Evolutionary conservation across 2,113 vertebrate genomes (phyloP), one percentile per base, ranked within the genome.

Genomic region (Henicopernis longicauda): DNA sequence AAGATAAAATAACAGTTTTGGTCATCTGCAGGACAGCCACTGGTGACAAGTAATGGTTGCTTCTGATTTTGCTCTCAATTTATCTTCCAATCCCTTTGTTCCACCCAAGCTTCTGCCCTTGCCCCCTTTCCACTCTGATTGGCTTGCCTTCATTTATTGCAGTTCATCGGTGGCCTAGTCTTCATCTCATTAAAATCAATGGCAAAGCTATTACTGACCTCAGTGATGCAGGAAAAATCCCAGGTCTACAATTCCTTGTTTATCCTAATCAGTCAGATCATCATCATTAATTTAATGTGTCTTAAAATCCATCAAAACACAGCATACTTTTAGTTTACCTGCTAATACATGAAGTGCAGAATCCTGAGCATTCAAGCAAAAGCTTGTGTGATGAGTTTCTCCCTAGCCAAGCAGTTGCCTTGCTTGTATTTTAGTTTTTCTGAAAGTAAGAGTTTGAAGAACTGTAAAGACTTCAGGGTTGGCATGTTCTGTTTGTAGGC

Each of bases 231-330:
- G 70, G 93, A 94, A 67, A 61, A 94, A 88, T 81, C 92, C 66
- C 49, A 82, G 70, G 50, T 88, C 74, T 85, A 80, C 62, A 72
- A 58, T 89, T 93, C 34, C 58, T 90, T 94, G 42, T 92, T 89
- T 88, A 66, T 73, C 54, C 49, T 88, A 40, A 93, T 95, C 91
- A 87, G 73, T 92, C 65, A 91, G 69, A 91, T 83, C 69, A 86
- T 94, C 82, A 63, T 77, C 10, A 29, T 86, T 92, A 91, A 92
- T 97, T 87, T 73, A 80, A 58, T 42, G 57, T 61, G 69, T 77
- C 32, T 96, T 88, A 85, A 95, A 89, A 89, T 89, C 71, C 42
- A 69, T 95, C 83, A 91, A 65, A 97, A 82, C 47, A 45, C 42
- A 40, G 23, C 47, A 31, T 49, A 59, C 40, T 79, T 72, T 26